Evolutionary conservation across 2,797 vertebrate genomes (phyloP).

Genomic region (Sibirionetta formosa): DNA sequence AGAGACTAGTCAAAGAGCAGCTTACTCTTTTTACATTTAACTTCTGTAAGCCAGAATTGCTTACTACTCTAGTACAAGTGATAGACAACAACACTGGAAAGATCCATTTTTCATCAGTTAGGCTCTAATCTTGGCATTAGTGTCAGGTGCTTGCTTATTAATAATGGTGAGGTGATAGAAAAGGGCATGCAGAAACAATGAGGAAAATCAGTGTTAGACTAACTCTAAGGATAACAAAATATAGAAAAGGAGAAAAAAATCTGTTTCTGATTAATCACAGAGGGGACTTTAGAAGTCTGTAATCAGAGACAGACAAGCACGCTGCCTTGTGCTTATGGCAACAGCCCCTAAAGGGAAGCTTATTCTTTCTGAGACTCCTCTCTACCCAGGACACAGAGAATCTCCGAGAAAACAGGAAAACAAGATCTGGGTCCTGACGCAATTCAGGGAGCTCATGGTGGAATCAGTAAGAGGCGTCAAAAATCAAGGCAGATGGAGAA

Average conservation of each 20-base stretch:
- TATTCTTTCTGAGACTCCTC: background rate
- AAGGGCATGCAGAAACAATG: background rate
- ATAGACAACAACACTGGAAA: background rate
- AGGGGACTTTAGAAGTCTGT: background rate
- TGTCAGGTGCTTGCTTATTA: background rate
- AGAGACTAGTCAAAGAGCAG: background rate
- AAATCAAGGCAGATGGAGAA: background rate
- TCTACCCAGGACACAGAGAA: background rate
- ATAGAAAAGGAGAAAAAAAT: background rate
- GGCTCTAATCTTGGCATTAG: background rate
- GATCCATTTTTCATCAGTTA: background rate
- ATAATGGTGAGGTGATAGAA: background rate
- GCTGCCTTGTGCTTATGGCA: fast-evolving
- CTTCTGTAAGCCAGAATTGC: background rate
- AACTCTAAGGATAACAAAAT: background rate
- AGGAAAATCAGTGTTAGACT: background rate
- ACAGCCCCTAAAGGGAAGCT: too few relatives aligned
- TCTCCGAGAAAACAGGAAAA: background rate
- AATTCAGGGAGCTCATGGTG: background rate
- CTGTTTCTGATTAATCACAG: background rate
- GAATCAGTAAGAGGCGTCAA: background rate
- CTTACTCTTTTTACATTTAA: background rate
- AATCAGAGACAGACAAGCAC: background rate
- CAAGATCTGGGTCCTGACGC: background rate
- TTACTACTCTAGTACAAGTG: background rate